phyloP scores from a whole-genome alignment of 2,888 invertebrate species.

The Magallana nippona region DNA sequence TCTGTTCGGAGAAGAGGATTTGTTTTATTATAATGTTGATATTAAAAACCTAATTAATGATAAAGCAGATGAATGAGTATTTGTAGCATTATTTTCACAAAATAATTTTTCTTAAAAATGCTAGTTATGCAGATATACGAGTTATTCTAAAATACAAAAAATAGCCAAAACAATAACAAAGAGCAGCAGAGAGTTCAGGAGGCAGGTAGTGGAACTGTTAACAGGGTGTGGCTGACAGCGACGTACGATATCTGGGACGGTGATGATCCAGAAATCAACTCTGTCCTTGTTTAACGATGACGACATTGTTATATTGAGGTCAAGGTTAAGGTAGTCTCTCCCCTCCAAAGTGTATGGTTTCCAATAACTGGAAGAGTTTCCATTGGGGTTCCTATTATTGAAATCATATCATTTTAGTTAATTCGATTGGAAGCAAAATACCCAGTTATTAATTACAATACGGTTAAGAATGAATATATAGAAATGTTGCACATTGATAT shows the following conservation, averaged over 20 bases:
- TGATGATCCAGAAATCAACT: conserved; percentile 28
- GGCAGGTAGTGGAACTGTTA: neutral
- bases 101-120: no score
- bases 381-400: conserved; percentile 18
- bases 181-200: neutral
- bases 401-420: neutral
- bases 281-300: neutral
- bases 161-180: neutral
- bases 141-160: neutral
- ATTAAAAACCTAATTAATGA: no score
- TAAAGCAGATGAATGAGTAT: no score
- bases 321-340: neutral
- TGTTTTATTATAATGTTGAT: no score
- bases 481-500: neutral
- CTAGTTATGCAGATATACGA: no score
- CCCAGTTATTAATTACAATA: neutral
- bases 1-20: no score
- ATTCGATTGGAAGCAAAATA: no score
- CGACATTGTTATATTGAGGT: neutral
- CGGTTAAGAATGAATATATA: neutral
- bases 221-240: neutral
- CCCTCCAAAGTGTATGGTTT: neutral
- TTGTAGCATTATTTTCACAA: no score
- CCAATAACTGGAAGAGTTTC: neutral
- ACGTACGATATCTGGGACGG: neutral